Evolutionary conservation across 2,113 vertebrate genomes (phyloP), one percentile per base, ranked within the genome.

Genomic region (Pogonocichla stellata): DNA sequence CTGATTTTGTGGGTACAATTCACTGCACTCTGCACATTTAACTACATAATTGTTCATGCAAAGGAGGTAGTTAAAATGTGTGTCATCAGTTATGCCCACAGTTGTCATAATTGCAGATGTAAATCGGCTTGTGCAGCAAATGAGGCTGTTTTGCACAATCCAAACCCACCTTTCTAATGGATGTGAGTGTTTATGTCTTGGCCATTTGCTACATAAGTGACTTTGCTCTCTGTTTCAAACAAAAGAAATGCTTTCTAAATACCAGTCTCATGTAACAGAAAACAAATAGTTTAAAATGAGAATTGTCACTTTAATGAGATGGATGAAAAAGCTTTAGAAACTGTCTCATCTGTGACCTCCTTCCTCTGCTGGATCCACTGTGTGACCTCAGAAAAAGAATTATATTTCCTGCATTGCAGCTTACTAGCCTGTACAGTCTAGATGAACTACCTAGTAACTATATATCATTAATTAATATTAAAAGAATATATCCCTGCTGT

Each of bases 1-100:
- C 87, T 74, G 86, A 65, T 92, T 95, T 96, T 93, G 77, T 80
- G 75, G 60, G 62, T 62, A 14, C 70, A 78, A 82, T 92, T 95
- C 84, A 51, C n/a, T 61, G 62, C 72, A 82, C 0, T 2, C 28
- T 72, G 60, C 42, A 13, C 60, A 75, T 79, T 88, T 92, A 94
- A 77, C 86, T 91, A 67, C 75, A 24, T 92, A 91, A 95, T 91
- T 94, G 58, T 33, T 74, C 56, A 77, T 86, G 80, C 66, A 92
- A 73, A 95, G 78, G 80, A 93, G 38, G 70, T 51, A 80, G 66
- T 79, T 96, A 93, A 73, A 95, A 86, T 58, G 56, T n/a, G 28
- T 60, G 62, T 45, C 88, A 88, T 83, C 65, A 64, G 64, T 79
- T 80, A 64, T 91, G 83, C 45, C 74, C 81, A 61, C 24, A 83